Percentiles rank a stretch among this genome's conserved stretches.
Conservation (phyloP, 2,113 vertebrate genomes). For the Phoxinus phoxinus region DNA sequence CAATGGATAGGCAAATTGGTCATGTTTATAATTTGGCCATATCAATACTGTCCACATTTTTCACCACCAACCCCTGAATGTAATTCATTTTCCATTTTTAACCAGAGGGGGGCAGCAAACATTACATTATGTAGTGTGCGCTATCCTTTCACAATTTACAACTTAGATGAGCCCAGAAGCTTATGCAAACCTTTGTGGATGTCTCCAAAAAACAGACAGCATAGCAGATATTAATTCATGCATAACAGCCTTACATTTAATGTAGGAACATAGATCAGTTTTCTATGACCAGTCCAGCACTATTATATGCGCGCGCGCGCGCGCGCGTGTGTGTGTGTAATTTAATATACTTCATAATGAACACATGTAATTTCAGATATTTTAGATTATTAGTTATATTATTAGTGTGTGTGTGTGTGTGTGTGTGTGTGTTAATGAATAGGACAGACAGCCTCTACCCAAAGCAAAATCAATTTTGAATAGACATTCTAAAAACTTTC, state of each 20-base stretch:
- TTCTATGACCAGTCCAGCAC: not conserved
- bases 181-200: constrained; percentile 11
- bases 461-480: not conserved
- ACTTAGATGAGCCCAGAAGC: not conserved
- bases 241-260: not conserved
- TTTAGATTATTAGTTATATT: no score
- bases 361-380: no score
- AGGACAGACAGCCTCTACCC: not conserved
- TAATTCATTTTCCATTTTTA: not conserved
- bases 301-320: not conserved
- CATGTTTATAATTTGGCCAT: not conserved
- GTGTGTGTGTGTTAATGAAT: no score
- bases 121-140: not conserved
- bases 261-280: not conserved
- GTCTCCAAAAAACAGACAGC: not conserved
- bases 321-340: not conserved
- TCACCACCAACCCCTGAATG: constrained; percentile 38
- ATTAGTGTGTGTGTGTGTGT: no score
- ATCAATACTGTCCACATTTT: not conserved
- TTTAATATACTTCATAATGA: no score
- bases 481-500: not conserved
- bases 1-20: not conserved
- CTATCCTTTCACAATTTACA: not conserved
- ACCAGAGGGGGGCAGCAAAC: constrained; percentile 58
- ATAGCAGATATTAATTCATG: not conserved